Conservation (phyloP, 2,113 vertebrate genomes). For the Craseonycteris thonglongyai region DNA sequence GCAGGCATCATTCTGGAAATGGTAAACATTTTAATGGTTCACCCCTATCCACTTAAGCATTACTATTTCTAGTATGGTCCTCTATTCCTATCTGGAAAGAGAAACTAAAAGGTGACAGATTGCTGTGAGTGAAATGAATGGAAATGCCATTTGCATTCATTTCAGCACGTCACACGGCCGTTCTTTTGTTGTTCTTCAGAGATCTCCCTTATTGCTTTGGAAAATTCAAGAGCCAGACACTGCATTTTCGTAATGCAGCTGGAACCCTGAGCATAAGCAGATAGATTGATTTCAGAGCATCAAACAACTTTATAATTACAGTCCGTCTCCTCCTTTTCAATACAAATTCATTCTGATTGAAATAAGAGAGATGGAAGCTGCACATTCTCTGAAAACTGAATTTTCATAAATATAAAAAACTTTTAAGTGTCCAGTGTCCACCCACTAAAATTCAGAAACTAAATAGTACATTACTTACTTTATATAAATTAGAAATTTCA, state of each 20-base stretch:
- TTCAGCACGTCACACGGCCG: constrained; percentile 42
- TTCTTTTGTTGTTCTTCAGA: constrained; percentile 70
- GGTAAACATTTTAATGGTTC: constrained; percentile 83
- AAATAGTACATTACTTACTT: constrained; percentile 6
- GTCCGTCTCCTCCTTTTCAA: constrained; percentile 50
- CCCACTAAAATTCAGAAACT: constrained; percentile 9
- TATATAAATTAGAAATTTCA: constrained; percentile 51
- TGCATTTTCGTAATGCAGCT: constrained; percentile 56
- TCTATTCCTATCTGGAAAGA: constrained; percentile 68
- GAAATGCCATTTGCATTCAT: constrained; percentile 77
- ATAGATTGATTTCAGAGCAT: constrained; percentile 26
- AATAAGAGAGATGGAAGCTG: constrained; percentile 59
- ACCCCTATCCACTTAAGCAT: constrained; percentile 75
- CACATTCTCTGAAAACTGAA: constrained; percentile 41
- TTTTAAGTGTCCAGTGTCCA: neutral
- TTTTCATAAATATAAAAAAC: constrained; percentile 1
- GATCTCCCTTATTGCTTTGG: constrained; percentile 56
- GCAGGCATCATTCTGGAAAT: constrained; percentile 76
- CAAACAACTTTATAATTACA: constrained; percentile 56
- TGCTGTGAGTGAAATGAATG: constrained; percentile 74
- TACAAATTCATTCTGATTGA: constrained; percentile 63
- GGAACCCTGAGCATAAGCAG: constrained; percentile 7
- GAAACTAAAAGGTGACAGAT: constrained; percentile 79
- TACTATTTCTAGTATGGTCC: constrained; percentile 77
- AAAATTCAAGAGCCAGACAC: constrained; percentile 60